Percentiles rank a stretch among this genome's conserved stretches.
Conservation (phyloP, 2,113 vertebrate genomes). For the Phyllostomus hastatus region DNA sequence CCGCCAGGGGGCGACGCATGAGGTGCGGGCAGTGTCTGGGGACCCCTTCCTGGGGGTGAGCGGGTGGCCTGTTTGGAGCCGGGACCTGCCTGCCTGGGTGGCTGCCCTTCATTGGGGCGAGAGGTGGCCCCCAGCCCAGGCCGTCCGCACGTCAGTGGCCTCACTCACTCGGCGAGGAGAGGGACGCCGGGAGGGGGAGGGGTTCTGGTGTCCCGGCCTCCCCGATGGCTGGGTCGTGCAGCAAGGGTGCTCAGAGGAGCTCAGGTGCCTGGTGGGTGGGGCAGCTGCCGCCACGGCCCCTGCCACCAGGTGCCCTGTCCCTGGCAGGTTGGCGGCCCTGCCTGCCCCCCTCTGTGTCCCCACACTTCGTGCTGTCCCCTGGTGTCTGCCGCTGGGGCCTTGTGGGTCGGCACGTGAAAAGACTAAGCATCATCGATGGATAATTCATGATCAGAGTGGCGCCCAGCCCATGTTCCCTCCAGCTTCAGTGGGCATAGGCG, state of each 20-base stretch:
- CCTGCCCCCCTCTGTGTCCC: constrained; percentile 10
- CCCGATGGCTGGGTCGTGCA: constrained; percentile 3
- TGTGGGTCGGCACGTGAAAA: constrained; percentile 71
- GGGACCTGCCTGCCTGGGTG: not conserved
- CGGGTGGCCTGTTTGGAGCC: not conserved
- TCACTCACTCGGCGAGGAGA: accelerated
- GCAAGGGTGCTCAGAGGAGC: not conserved
- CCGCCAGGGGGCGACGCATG: not conserved
- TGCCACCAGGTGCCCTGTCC: accelerated
- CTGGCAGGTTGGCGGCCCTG: not conserved
- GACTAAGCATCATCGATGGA: constrained; percentile 66
- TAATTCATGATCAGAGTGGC: constrained; percentile 64
- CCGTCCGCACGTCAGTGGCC: accelerated
- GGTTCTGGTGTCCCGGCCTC: too few relatives aligned
- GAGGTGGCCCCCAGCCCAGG: not conserved
- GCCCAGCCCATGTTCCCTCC: too few relatives aligned
- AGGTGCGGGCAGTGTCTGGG: not conserved
- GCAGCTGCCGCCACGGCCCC: not conserved
- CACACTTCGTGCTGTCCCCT: constrained; percentile 53
- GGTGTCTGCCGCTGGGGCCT: constrained; percentile 66
- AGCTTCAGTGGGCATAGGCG: accelerated
- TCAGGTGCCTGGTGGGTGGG: not conserved
- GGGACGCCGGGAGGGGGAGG: not conserved
- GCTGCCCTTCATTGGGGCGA: not conserved
- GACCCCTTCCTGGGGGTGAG: not conserved